Percentiles rank a stretch among this genome's conserved stretches.
These are phyloP conservation scores for Anarrhichthys ocellatus DNA, from an alignment of 2,113 vertebrate genomes.

Conservation along the genomic window DNA sequence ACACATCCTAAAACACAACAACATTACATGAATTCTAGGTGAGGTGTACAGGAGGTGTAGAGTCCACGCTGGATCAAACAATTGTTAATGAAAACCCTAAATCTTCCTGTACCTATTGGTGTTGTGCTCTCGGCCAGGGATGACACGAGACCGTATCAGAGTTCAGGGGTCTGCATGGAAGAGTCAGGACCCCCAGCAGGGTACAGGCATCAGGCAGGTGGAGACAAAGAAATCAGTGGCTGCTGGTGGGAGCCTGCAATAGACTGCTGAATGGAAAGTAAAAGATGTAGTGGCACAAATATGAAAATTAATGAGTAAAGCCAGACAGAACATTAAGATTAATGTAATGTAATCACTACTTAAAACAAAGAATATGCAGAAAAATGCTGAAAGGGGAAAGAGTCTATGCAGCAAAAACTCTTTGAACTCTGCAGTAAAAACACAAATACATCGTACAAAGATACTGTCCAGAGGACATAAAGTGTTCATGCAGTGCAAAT, in stretches of 20 bases:
- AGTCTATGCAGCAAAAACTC: background rate
- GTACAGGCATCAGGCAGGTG: background rate
- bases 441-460: background rate
- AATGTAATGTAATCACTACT: background rate
- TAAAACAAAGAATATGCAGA: background rate
- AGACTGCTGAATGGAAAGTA: too few relatives aligned
- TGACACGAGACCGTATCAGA: background rate
- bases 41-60: background rate
- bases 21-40: background rate
- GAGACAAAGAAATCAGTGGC: background rate
- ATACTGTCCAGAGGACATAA: background rate
- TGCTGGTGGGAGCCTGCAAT: background rate
- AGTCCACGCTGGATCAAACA: background rate
- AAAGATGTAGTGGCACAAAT: background rate
- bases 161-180: background rate
- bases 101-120: background rate
- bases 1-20: background rate
- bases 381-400: background rate
- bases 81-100: background rate
- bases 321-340: conserved; percentile 5
- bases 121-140: background rate
- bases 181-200: background rate
- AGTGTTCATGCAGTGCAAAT: background rate
- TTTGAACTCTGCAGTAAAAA: background rate
- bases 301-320: background rate